Evolutionary conservation across 1,140 invertebrate species (phyloP), one percentile per base, ranked within the genome.

Genomic region (Zaprionus tsacasi): DNA sequence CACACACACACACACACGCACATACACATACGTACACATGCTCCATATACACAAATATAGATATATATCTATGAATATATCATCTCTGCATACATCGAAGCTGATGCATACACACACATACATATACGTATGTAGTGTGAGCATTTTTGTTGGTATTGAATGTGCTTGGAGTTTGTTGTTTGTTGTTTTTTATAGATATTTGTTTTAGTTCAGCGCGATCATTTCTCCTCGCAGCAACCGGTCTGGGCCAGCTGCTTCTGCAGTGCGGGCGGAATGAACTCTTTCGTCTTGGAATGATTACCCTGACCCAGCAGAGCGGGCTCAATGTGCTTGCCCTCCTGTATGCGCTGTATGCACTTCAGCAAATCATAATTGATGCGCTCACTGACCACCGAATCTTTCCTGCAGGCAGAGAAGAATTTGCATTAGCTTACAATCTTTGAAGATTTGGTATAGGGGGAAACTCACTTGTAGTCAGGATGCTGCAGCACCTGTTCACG

Each of bases 301-400:
- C 94, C 95, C 60, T 94, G 94, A 33, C 97, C 97, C 4, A 97
- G 93, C 63, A 98, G 93, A 72, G 96, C 95, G 7, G 97, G 96
- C 92, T 96, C 97, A 2, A 95, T 91, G 21, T 95, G 91, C 58
- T 94, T 93, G 15, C 97, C 97, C 54, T 94, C 94, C 91, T 96
- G 95, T 27, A 98, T 96, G 21, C 94, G 93, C 81, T 96, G 93
- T 25, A 97, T 95, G 36, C 95, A 95, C 82, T 95, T 96, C 50
- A 99, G 91, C 33, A 99, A 93, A 93, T 99, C 99, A 92, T 99
- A 99, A 91, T 98, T 98, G 59, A 99, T 99, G 68, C 94, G 93
- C 78, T 99, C 97, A 3, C 94, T 95, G 4, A 99, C 96, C 50
- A 96, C 94, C 0, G 98, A 99, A 93, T 99, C 98, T 90, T 97